Base-by-base conservation (phyloP, 1,140 invertebrate species). In the Meloidogyne exigua region DNA sequence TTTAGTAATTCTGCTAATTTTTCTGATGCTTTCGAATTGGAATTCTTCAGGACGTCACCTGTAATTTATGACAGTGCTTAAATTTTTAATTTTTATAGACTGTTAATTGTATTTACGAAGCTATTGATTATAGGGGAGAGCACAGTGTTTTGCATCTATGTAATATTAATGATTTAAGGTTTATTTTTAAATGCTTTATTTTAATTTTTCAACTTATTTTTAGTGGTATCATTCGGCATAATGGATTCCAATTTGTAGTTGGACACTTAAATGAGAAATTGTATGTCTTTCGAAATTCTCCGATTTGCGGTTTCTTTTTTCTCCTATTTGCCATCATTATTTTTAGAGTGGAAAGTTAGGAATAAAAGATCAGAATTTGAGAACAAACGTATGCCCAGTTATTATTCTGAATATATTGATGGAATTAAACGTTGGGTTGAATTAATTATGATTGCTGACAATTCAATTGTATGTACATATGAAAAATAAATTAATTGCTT, bases 341-440 rank as follows among this genome's bases (percentile, higher is more conserved):
- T 57, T 57, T 57, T 7, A 57, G 49, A 57, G 7, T 57, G 49
- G 49, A 18, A 57, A 15, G 18, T 57, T 10, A 57, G 49, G 21
- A n/a, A 57, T 21, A 57, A n/a, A 57, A 57, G 49, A 57, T 57
- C 49, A 9, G 49, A 57, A n/a, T 7, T n/a, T n/a, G 18, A 18
- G 21, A 57, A n/a, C 5, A 57, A 57, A 10, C 66, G 66, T 23
- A 23, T 75, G 63, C 82, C 82, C 11, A 36, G 74, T 23, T 86
- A 86, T 77, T 87, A 87, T 68, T 42, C 49, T 15, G 75, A 86
- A 67, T 87, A 85, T 72, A 66, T 82, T 21, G 84, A 87, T 65
- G 81, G 75, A 42, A 73, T 78, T 39, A 76, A 76, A n/a, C 75
- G 86, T 66, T 85, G 71, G 67, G 85, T 87, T 11, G 85, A 87